phyloP scores from a whole-genome alignment of 2,113 vertebrate species.

The Ariopsis seemanni region DNA sequence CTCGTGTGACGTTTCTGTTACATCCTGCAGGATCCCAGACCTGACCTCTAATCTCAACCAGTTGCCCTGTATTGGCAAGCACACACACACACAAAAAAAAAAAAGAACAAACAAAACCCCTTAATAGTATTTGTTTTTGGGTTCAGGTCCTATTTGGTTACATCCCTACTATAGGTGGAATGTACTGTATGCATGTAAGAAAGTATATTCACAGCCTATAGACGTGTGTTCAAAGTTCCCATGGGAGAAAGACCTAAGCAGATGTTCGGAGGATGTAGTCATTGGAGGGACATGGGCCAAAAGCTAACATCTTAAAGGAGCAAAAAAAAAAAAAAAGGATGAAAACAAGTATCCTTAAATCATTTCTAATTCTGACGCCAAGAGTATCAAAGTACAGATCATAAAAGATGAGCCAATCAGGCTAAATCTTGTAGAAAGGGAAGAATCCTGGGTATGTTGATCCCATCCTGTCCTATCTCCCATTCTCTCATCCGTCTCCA shows the following conservation, averaged over 20 bases:
- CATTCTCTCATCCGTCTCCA: slow-evolving; percentile 26
- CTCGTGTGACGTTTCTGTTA: background rate
- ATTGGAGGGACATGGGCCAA: slow-evolving; percentile 29
- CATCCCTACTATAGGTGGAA: slow-evolving; percentile 21
- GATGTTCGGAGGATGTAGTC: slow-evolving; percentile 42
- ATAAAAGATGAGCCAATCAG: slow-evolving; percentile 53
- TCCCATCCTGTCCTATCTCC: slow-evolving; percentile 34
- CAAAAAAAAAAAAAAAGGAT: slow-evolving; percentile 3
- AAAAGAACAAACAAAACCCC: background rate
- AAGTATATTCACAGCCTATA: slow-evolving; percentile 25
- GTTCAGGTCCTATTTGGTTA: background rate
- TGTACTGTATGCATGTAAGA: slow-evolving; percentile 40
- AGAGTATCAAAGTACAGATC: slow-evolving; percentile 47
- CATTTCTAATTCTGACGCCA: slow-evolving; percentile 50
- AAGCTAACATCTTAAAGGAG: slow-evolving; percentile 5
- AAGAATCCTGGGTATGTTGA: slow-evolving; percentile 50
- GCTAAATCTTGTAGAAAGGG: slow-evolving; percentile 47
- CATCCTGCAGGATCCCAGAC: background rate
- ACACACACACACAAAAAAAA: background rate
- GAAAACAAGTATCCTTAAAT: slow-evolving; percentile 30
- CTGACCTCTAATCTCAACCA: background rate
- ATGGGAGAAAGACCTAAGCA: slow-evolving; percentile 28
- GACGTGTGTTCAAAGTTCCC: slow-evolving; percentile 11
- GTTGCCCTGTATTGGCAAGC: background rate
- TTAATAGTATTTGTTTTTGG: background rate